phyloP scores from a whole-genome alignment of 2,888 invertebrate species.

The Siphlonurus alternatus region DNA sequence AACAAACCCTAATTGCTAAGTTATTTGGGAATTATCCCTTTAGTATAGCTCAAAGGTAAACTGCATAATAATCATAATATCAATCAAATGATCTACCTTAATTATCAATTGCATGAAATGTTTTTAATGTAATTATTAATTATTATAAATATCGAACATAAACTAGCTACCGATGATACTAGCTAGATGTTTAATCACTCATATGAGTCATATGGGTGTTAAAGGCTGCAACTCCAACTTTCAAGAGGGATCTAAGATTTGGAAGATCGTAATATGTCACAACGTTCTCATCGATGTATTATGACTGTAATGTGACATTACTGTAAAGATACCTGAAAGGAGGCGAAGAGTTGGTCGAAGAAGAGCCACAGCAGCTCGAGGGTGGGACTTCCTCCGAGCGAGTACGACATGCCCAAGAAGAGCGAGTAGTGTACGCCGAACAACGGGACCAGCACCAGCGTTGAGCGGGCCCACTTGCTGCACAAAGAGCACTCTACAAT shows the following conservation, averaged over 20 bases:
- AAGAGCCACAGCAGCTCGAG: conserved; percentile 43
- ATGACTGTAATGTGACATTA: too few species aligned
- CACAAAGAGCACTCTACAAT: conserved; percentile 11
- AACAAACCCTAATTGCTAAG: too few species aligned
- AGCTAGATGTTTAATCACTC: too few species aligned
- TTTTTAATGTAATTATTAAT: not conserved
- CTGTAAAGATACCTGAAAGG: conserved; percentile 53
- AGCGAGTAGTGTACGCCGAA: conserved; percentile 46
- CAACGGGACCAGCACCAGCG: conserved; percentile 42
- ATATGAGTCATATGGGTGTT: too few species aligned
- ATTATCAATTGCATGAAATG: not conserved
- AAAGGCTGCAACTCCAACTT: too few species aligned
- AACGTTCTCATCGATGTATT: too few species aligned
- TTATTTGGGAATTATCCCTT: too few species aligned
- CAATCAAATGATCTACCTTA: not conserved
- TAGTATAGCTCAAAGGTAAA: too few species aligned
- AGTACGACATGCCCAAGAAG: conserved; percentile 34
- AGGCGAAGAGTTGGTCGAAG: conserved; percentile 44
- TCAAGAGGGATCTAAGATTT: too few species aligned
- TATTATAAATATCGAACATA: not conserved
- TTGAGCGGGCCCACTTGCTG: conserved; percentile 43
- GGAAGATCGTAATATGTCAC: too few species aligned
- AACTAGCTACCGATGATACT: too few species aligned
- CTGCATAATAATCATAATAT: not conserved
- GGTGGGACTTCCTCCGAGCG: conserved; percentile 25